These are phyloP conservation scores for Pedetes capensis DNA, from an alignment of 2,113 vertebrate genomes.

Conservation along the genomic window DNA sequence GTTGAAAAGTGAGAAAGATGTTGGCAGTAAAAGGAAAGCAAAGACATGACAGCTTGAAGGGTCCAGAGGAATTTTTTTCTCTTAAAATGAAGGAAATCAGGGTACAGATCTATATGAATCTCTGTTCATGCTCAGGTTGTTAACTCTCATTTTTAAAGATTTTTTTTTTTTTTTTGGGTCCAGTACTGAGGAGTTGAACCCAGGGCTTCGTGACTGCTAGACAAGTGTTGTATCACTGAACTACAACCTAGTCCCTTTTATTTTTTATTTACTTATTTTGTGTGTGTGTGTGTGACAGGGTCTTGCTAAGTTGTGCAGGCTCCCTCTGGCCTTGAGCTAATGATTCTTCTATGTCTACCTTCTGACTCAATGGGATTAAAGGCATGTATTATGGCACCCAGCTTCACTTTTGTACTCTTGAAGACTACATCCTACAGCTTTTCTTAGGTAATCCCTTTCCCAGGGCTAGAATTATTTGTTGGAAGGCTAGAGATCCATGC, in stretches of 20 bases:
- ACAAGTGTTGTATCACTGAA: no score
- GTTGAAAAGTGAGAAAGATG: constrained; percentile 6
- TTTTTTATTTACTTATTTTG: no score
- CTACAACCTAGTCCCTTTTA: no score
- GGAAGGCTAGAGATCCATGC: neutral
- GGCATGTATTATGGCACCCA: no score
- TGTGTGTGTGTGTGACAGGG: no score
- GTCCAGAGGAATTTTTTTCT: neutral
- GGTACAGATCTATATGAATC: neutral
- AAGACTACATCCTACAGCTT: neutral
- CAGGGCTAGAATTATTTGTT: neutral
- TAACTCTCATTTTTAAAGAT: neutral
- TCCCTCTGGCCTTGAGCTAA: no score
- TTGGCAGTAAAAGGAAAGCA: neutral
- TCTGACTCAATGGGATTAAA: no score
- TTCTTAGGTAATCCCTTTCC: neutral
- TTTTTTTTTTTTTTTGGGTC: no score
- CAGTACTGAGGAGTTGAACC: no score
- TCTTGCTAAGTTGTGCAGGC: no score
- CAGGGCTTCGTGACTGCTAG: no score
- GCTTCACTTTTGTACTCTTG: neutral
- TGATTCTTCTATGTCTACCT: no score
- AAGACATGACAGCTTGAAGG: neutral
- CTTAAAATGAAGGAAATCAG: neutral
- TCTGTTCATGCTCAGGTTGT: neutral